Base-by-base conservation (phyloP, 2,113 vertebrate species). In the Gymnorhina tibicen region DNA sequence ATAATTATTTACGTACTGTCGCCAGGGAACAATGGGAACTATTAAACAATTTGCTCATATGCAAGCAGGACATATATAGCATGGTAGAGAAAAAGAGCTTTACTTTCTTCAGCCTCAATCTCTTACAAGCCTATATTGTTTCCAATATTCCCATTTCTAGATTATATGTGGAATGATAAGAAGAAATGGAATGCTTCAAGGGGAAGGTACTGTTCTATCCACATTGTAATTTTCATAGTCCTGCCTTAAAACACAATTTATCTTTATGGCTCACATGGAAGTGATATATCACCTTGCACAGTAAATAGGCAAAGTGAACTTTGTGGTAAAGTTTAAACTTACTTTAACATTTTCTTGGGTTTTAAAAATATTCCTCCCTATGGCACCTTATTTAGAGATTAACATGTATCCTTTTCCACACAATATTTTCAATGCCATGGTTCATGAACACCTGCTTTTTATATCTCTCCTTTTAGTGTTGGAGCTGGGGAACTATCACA, bases 321-420 rank as follows among this genome's bases (percentile, higher is more conserved):
- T 77, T 73, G 89, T 95, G 95, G 94, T 97, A 96, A 95, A 97
- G 94, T 87, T 89, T 95, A 93, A 76, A 95, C 96, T 93, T 81
- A 60, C 67, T 82, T 41, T 60, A 85, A 75, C 89, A 94, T 91
- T 95, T 79, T 94, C 78, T 86, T 62, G 67, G 89, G 92, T 89
- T 95, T 95, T 96, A 95, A 96, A 97, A 97, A 73, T 94, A 94
- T 91, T 78, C 76, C 70, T 94, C 50, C 39, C 53, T 60, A 19
- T 74, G 11, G 47, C 73, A 81, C 87, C 73, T 76, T 95, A 89
- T 80, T 97, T 97, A 96, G 95, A 92, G 85, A 95, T 96, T 95
- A 96, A 74, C 67, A 18, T 5, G 4, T 55, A 44, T 84, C 70
- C 42, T 63, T 87, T 85, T 96, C 58, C 60, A 41, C 50, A 37